Evolutionary conservation across 2,113 vertebrate genomes (phyloP).

Genomic region (Poeciliopsis occidentalis): DNA sequence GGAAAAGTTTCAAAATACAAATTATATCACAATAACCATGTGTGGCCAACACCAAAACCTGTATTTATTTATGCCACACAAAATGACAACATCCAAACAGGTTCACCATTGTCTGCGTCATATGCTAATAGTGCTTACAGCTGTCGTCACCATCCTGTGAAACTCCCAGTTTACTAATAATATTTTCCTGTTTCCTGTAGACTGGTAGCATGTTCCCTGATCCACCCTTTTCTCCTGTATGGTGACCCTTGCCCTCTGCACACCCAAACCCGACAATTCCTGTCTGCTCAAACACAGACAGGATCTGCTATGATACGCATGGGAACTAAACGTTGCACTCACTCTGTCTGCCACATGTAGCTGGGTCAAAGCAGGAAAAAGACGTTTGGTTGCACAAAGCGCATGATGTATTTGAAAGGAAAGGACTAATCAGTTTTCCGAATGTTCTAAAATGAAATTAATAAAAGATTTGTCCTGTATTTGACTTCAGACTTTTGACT

Average conservation of each 20-base stretch:
- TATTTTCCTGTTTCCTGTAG: conserved; percentile 54
- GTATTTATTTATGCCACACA: no score
- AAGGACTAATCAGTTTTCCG: no score
- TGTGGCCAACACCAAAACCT: no score
- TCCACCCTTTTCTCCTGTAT: conserved; percentile 48
- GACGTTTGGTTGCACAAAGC: not conserved
- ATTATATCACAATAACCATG: no score
- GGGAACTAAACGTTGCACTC: conserved; percentile 11
- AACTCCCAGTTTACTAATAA: conserved; percentile 23
- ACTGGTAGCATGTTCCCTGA: conserved; percentile 27
- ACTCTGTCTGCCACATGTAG: not conserved
- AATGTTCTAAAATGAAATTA: no score
- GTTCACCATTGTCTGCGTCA: not conserved
- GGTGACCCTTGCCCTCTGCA: conserved; percentile 20
- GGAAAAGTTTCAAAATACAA: no score
- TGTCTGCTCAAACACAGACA: conserved; percentile 29
- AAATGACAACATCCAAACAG: no score
- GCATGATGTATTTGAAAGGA: no score
- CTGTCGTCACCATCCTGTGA: conserved; percentile 1
- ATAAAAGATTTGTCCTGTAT: no score
- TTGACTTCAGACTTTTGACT: no score
- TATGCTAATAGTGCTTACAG: not conserved
- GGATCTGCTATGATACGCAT: not conserved
- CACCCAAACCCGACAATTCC: conserved; percentile 36
- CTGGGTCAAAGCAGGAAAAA: not conserved